Conservation (phyloP, 2,113 vertebrate genomes). For the Ceyx cyanopectus region DNA sequence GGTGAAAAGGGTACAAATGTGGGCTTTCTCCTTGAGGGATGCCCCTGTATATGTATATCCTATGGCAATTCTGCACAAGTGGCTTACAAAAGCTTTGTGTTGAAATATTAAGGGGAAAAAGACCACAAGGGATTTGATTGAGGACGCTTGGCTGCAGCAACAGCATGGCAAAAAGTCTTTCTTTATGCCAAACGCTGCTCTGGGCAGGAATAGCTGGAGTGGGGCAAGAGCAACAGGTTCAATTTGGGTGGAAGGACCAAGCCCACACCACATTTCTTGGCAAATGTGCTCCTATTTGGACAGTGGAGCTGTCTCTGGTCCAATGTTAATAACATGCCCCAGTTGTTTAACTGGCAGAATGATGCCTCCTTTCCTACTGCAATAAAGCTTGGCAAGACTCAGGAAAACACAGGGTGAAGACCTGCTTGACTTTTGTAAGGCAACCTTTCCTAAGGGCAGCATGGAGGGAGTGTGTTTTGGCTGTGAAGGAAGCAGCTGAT, state of each 20-base stretch:
- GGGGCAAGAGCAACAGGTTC: background rate
- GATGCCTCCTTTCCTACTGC: background rate
- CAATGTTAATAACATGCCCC: background rate
- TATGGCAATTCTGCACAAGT: rapidly evolving
- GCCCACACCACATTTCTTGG: background rate
- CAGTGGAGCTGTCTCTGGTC: background rate
- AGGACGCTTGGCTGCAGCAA: background rate
- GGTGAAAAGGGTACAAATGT: no score
- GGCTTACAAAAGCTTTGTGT: background rate
- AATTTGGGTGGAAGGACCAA: background rate
- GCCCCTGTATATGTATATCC: background rate
- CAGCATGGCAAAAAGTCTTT: background rate
- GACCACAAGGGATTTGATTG: background rate
- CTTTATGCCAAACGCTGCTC: background rate
- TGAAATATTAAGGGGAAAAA: background rate
- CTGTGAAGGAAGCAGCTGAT: background rate
- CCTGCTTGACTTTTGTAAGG: background rate
- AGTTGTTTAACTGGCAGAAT: background rate
- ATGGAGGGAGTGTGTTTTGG: background rate
- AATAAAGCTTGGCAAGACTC: background rate
- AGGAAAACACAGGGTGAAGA: background rate
- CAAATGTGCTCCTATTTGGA: background rate
- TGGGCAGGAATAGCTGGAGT: background rate
- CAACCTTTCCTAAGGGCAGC: background rate
- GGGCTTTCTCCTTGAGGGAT: background rate